Evolutionary conservation across 2,797 vertebrate species (phyloP).

Genomic region (Falco novaeseelandiae): DNA sequence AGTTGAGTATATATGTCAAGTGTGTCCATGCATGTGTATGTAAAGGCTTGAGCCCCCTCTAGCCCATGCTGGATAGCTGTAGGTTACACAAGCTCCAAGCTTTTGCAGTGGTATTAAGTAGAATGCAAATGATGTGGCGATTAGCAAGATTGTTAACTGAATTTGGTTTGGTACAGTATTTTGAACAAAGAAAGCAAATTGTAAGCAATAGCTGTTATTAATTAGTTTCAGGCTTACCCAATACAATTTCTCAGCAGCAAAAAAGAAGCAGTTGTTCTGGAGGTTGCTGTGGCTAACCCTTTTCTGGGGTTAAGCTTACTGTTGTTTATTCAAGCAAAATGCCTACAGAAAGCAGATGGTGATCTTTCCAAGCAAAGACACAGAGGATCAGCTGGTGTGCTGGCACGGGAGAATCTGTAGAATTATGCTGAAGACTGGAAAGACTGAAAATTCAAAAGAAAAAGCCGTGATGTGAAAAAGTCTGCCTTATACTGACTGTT

Average conservation of each 20-base stretch:
- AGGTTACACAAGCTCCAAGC: not conserved
- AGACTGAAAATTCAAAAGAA: not conserved
- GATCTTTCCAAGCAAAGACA: not conserved
- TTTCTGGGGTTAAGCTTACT: not conserved
- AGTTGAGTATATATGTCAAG: rapidly evolving
- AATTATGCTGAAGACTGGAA: not conserved
- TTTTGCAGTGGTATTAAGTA: not conserved
- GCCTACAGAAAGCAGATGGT: not conserved
- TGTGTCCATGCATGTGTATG: not conserved
- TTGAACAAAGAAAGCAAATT: not conserved
- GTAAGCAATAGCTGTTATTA: not conserved
- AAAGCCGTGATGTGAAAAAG: not conserved
- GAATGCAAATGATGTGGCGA: not conserved
- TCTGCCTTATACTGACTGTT: not conserved
- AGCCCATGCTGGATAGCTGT: not conserved
- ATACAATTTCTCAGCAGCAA: not conserved
- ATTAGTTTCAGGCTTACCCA: not conserved
- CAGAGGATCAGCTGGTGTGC: not conserved
- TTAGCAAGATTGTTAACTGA: not conserved
- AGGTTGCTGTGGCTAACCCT: not conserved
- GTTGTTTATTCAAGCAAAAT: not conserved
- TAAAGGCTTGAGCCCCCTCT: not conserved
- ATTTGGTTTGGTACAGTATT: not conserved
- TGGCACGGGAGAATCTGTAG: not conserved
- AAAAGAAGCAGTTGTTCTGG: not conserved